Evolutionary conservation across 2,888 invertebrate species (phyloP).

Genomic region (Leucoma salicis): DNA sequence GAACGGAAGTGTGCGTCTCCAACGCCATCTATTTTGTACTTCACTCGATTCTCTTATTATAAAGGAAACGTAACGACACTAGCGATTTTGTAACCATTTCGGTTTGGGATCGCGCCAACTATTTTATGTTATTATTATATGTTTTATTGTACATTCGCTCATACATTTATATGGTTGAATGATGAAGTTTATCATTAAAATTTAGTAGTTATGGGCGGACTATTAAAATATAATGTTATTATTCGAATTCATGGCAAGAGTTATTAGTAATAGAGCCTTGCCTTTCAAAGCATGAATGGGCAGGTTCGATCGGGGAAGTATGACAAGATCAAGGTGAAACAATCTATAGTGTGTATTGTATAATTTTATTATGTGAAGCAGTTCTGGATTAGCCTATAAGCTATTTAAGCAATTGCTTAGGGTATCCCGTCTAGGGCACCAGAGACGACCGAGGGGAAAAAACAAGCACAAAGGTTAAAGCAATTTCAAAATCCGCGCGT

Average conservation of each 20-base stretch:
- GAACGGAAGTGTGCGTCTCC: conserved; percentile 70
- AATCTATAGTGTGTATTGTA: too few relatives aligned
- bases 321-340: too few relatives aligned
- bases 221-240: not conserved
- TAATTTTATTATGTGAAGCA: too few relatives aligned
- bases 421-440: too few relatives aligned
- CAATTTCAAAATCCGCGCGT: too few relatives aligned
- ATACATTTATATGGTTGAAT: conserved; percentile 27
- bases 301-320: too few relatives aligned
- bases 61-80: conserved; percentile 70
- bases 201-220: not conserved
- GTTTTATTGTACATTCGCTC: conserved; percentile 37
- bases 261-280: too few relatives aligned
- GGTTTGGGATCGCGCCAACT: conserved; percentile 71
- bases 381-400: too few relatives aligned
- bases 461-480: too few relatives aligned
- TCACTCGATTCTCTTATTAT: conserved; percentile 72
- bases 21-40: conserved; percentile 74
- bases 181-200: conserved; percentile 23
- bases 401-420: too few relatives aligned
- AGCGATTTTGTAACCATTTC: conserved; percentile 71
- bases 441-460: too few relatives aligned
- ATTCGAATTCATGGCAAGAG: not conserved
- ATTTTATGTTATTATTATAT: conserved; percentile 51
- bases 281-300: too few relatives aligned